These are phyloP conservation scores for Elephas maximus DNA, from an alignment of 2,113 vertebrate species.

Conservation along the genomic window DNA sequence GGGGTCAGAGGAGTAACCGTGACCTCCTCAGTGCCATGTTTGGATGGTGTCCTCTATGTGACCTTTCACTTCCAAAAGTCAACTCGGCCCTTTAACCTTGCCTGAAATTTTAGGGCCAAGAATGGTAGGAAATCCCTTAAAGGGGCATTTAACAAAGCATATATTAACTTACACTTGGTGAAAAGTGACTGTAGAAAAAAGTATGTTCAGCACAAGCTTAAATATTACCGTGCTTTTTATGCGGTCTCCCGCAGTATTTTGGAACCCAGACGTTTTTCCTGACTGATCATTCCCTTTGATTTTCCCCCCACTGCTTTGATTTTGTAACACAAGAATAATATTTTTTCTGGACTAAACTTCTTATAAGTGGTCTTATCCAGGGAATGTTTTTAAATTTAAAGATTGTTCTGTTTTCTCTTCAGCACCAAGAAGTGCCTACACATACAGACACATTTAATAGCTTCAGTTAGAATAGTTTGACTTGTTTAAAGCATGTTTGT, in stretches of 20 bases:
- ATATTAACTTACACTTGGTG: conserved; percentile 70
- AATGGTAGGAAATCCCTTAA: conserved; percentile 60
- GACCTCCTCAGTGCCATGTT: not conserved
- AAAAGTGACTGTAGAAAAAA: conserved; percentile 70
- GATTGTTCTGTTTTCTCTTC: conserved; percentile 74
- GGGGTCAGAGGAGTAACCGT: not conserved
- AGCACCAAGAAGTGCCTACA: conserved; percentile 58
- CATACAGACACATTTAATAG: conserved; percentile 42
- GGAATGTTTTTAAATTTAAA: conserved; percentile 77
- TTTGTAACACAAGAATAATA: conserved; percentile 83
- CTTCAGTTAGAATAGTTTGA: not conserved
- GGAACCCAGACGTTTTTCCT: conserved; percentile 76
- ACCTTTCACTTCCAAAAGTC: conserved; percentile 64
- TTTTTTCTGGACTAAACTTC: conserved; percentile 79
- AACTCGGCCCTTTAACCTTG: conserved; percentile 44
- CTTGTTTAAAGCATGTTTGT: conserved; percentile 10
- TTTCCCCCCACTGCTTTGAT: conserved; percentile 73
- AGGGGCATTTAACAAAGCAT: conserved; percentile 65
- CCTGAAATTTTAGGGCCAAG: conserved; percentile 67
- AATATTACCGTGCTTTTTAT: conserved; percentile 70
- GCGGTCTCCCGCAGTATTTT: conserved; percentile 70
- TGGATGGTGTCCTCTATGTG: not conserved
- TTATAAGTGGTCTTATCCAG: conserved; percentile 71
- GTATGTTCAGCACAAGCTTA: conserved; percentile 69
- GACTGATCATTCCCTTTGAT: conserved; percentile 75